Evolutionary conservation across 2,113 vertebrate genomes (phyloP).

Genomic region (Thalassarche chlororhynchos): DNA sequence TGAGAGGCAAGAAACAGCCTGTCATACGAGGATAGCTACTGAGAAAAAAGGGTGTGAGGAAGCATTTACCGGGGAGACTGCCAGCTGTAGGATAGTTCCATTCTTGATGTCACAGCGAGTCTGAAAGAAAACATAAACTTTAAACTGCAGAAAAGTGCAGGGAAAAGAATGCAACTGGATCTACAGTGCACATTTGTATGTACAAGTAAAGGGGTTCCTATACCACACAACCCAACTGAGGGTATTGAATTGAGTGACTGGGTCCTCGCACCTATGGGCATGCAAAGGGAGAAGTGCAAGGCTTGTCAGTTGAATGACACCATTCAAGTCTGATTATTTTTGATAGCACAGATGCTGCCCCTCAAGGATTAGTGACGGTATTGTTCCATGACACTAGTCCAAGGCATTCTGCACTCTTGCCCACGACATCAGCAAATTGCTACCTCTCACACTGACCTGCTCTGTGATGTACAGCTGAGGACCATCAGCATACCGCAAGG

Average conservation of each 20-base stretch:
- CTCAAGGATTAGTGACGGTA: background rate
- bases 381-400: background rate
- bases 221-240: background rate
- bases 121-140: slow-evolving; percentile 74
- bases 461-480: slow-evolving; percentile 98
- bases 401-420: background rate
- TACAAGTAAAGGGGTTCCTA: background rate
- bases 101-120: slow-evolving; percentile 97
- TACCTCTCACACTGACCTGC: slow-evolving; percentile 79
- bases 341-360: background rate
- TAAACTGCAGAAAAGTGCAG: background rate
- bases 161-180: background rate
- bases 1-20: background rate
- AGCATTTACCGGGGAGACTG: slow-evolving; percentile 88
- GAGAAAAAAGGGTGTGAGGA: background rate
- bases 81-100: slow-evolving; percentile 95
- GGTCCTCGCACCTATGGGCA: background rate
- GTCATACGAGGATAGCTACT: background rate
- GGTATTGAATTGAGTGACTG: background rate
- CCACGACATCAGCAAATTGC: background rate
- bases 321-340: background rate
- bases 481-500: slow-evolving; percentile 93
- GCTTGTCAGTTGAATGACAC: background rate
- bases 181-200: background rate
- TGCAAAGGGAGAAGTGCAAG: background rate